Evolutionary conservation across 2,797 vertebrate genomes (phyloP).

Genomic region (Peromyscus attwateri): DNA sequence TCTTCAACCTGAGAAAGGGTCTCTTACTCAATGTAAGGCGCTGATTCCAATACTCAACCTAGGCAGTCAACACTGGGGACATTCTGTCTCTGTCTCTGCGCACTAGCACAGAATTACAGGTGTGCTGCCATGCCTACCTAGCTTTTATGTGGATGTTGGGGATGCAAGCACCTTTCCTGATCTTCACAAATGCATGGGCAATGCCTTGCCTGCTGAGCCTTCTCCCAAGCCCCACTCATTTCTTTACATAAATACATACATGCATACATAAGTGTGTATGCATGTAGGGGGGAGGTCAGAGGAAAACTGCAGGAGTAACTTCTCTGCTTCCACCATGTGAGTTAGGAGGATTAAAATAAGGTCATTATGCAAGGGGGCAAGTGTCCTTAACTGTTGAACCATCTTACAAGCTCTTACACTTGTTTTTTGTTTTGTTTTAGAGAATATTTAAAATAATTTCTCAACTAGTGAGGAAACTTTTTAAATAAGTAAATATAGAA

Average conservation of each 20-base stretch:
- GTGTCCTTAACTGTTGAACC: not conserved
- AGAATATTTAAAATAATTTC: constrained; percentile 10
- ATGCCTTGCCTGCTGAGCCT: not conserved
- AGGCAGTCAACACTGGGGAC: not conserved
- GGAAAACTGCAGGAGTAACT: not conserved
- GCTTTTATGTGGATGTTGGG: not conserved
- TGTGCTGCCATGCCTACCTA: no score
- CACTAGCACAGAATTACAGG: not conserved
- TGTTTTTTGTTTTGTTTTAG: not conserved
- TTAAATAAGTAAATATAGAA: not conserved
- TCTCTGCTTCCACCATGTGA: not conserved
- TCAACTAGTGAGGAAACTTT: not conserved
- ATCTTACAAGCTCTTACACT: not conserved
- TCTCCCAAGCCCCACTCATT: not conserved
- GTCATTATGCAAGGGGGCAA: not conserved
- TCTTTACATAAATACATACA: not conserved
- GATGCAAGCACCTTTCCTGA: not conserved
- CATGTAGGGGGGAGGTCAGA: not conserved
- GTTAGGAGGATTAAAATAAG: not conserved
- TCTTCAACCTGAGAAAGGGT: not conserved
- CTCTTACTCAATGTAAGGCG: not conserved
- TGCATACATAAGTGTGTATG: no score
- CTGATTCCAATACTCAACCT: not conserved
- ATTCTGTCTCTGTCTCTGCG: no score
- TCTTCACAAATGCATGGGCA: not conserved